phyloP scores from a whole-genome alignment of 2,113 vertebrate species.

The Pristiophorus japonicus region DNA sequence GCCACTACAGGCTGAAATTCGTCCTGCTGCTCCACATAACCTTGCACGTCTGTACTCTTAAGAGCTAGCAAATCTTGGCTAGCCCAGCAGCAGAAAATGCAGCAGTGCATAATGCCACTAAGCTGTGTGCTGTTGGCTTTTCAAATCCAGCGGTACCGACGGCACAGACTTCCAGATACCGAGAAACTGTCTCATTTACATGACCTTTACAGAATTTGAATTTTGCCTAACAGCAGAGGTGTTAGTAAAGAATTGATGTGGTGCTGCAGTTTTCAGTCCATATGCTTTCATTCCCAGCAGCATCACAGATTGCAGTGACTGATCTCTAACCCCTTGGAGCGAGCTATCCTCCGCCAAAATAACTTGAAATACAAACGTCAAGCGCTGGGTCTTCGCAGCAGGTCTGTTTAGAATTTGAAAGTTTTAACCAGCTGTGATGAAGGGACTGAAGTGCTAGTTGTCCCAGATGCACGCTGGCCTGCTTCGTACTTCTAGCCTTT shows the following conservation, averaged over 20 bases:
- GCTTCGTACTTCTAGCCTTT: neutral
- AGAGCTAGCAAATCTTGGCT: neutral
- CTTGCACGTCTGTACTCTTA: neutral
- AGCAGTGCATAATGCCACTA: neutral
- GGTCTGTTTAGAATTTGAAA: neutral
- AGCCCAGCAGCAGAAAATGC: neutral
- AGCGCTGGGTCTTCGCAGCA: neutral
- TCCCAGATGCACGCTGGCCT: neutral
- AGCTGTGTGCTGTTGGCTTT: neutral
- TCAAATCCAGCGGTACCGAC: neutral
- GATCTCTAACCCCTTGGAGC: neutral
- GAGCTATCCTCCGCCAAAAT: neutral
- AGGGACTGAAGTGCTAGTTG: neutral
- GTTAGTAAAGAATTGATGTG: no score
- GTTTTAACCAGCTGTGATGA: neutral
- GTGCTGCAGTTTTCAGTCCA: neutral
- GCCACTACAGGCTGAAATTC: neutral
- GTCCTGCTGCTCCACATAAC: neutral
- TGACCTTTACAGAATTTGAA: neutral
- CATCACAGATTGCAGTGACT: neutral
- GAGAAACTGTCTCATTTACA: neutral
- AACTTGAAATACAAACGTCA: neutral
- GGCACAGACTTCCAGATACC: neutral
- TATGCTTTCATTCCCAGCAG: neutral
- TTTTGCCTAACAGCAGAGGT: neutral